Evolutionary conservation across 1,140 invertebrate genomes (phyloP).

Genomic region (Streblospio benedicti): DNA sequence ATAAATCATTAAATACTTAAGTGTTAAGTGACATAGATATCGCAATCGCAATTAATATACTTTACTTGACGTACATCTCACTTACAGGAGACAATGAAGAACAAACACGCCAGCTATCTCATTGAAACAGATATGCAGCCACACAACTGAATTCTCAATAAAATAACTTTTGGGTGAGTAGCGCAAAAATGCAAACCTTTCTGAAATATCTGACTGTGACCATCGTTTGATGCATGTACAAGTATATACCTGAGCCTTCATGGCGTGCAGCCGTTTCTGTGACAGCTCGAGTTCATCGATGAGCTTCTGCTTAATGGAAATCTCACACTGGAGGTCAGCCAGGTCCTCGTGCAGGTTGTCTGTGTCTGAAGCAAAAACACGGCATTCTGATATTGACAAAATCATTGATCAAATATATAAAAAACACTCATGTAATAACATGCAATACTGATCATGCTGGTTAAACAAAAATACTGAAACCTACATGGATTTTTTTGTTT

Average conservation of each 20-base stretch:
- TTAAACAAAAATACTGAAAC: too few species aligned
- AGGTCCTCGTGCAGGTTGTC: constrained; percentile 58
- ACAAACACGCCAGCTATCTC: too few species aligned
- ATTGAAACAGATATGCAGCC: too few species aligned
- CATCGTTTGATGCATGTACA: too few species aligned
- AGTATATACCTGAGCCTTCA: too few species aligned
- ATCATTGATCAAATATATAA: background rate
- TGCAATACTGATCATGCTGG: too few species aligned
- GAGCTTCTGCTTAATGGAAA: constrained; percentile 81
- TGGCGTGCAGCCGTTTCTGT: constrained; percentile 69
- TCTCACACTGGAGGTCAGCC: constrained; percentile 76
- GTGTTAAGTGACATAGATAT: constrained; percentile 12
- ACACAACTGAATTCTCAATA: background rate
- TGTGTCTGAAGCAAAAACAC: constrained; percentile 27
- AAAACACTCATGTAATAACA: background rate
- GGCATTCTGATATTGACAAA: background rate
- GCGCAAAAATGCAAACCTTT: too few species aligned
- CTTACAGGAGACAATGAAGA: too few species aligned
- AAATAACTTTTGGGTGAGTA: too few species aligned
- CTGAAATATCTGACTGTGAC: too few species aligned
- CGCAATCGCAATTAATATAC: too few species aligned
- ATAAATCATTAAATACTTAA: constrained; percentile 12
- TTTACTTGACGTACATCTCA: too few species aligned
- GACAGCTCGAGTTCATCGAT: constrained; percentile 88
- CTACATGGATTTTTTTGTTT: background rate